Evolutionary conservation across 2,888 invertebrate genomes (phyloP).

Genomic region (Trissolcus japonicus): DNA sequence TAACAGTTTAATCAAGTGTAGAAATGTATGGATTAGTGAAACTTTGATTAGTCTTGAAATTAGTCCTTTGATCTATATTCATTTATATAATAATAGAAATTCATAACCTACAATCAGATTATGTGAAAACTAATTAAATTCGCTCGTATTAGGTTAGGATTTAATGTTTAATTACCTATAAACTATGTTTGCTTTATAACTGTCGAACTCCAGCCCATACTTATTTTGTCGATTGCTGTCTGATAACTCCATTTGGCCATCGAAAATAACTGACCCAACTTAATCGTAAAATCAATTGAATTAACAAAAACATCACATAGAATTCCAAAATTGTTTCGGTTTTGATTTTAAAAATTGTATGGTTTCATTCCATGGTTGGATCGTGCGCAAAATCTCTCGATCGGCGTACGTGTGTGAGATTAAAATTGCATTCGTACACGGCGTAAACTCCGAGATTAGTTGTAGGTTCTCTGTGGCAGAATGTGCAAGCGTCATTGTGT

Average conservation of each 20-base stretch:
- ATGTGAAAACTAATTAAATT: conserved; percentile 51
- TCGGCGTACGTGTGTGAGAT: neutral
- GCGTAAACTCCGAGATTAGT: conserved; percentile 27
- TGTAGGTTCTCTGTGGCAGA: conserved; percentile 13
- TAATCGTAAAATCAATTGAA: too few relatives aligned
- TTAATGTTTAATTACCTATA: conserved; percentile 44
- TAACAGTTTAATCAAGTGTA: conserved; percentile 39
- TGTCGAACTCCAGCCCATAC: conserved; percentile 24
- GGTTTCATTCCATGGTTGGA: too few relatives aligned
- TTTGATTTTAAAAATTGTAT: too few relatives aligned
- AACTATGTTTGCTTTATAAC: conserved; percentile 39
- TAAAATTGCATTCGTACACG: conserved; percentile 20
- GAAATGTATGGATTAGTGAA: conserved; percentile 13
- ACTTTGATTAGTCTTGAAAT: conserved; percentile 51
- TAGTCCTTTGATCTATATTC: conserved; percentile 45
- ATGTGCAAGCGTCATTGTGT: conserved; percentile 55
- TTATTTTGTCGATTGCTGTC: conserved; percentile 9
- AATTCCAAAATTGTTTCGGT: too few relatives aligned
- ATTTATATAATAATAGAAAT: conserved; percentile 52
- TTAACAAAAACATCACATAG: too few relatives aligned
- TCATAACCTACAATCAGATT: conserved; percentile 47
- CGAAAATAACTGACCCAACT: too few relatives aligned
- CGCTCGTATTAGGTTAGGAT: conserved; percentile 44
- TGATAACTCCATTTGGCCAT: too few relatives aligned
- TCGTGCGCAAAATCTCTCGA: too few relatives aligned